Percentiles rank a stretch among this genome's conserved stretches.
Evolutionary conservation across 2,113 vertebrate species (phyloP).

Genomic region (Ivindomyrus marchei): DNA sequence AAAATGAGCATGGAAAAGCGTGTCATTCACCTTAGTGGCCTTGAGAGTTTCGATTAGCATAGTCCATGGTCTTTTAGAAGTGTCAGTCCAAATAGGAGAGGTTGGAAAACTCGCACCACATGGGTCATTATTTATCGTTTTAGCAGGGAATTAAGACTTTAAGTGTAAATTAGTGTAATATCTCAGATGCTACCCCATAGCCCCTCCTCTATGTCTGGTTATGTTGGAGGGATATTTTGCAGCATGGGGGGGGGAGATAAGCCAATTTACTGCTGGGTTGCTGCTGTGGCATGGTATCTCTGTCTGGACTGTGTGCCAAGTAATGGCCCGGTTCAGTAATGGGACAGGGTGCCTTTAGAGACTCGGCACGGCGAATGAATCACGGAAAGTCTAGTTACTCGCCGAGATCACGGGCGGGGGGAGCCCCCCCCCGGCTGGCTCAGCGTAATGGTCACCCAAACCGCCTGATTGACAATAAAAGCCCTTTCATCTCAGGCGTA

Average conservation of each 20-base stretch:
- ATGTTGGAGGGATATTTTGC: not conserved
- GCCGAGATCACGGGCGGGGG: not conserved
- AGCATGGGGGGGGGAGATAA: not conserved
- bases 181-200: not conserved
- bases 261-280: not conserved
- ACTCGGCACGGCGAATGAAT: not conserved
- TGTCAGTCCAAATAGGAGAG: not conserved
- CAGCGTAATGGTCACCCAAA: conserved; percentile 2
- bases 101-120: not conserved
- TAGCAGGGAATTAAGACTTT: not conserved
- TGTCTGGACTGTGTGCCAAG: not conserved
- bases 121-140: not conserved
- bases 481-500: not conserved
- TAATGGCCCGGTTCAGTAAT: not conserved
- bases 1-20: not conserved
- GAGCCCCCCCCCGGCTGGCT: not conserved
- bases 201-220: not conserved
- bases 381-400: not conserved
- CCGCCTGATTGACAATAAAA: not conserved
- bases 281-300: not conserved
- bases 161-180: conserved; percentile 2
- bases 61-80: not conserved
- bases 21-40: not conserved
- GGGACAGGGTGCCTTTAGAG: not conserved
- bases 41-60: not conserved